These are phyloP conservation scores for Stegodyphus dumicola DNA, from an alignment of 1,140 invertebrate species.

Conservation along the genomic window DNA sequence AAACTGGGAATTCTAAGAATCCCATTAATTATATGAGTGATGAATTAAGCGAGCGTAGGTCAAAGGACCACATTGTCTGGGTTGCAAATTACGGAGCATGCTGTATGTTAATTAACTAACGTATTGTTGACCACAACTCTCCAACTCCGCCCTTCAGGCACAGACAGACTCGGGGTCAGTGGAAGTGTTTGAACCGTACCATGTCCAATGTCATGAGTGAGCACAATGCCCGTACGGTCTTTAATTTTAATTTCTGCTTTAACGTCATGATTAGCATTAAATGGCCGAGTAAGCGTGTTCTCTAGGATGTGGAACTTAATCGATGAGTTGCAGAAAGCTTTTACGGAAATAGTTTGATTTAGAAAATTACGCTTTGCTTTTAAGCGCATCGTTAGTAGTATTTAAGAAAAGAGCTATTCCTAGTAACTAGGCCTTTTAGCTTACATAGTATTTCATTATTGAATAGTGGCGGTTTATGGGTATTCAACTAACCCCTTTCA, in stretches of 20 bases:
- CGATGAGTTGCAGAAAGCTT: too few relatives aligned
- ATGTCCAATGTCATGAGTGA: slow-evolving; percentile 33
- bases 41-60: slow-evolving; percentile 28
- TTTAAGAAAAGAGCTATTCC: too few relatives aligned
- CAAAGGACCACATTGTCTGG: slow-evolving; percentile 41
- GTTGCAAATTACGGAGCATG: slow-evolving; percentile 53
- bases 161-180: slow-evolving; percentile 27
- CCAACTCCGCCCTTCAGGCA: slow-evolving; percentile 29
- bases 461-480: too few relatives aligned
- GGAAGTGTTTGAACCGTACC: slow-evolving; percentile 38
- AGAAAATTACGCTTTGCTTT: too few relatives aligned
- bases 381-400: too few relatives aligned
- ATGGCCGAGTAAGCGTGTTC: too few relatives aligned
- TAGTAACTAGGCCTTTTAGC: too few relatives aligned
- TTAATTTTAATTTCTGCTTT: slow-evolving; percentile 25
- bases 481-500: too few relatives aligned
- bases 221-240: slow-evolving; percentile 27
- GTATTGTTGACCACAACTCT: slow-evolving; percentile 56
- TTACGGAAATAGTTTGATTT: too few relatives aligned
- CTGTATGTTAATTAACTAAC: slow-evolving; percentile 55
- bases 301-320: too few relatives aligned
- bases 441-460: too few relatives aligned
- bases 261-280: too few relatives aligned
- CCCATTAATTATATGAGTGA: slow-evolving; percentile 48
- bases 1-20: slow-evolving; percentile 39